Evolutionary conservation across 2,888 invertebrate genomes (phyloP).

Genomic region (Ornithoptera alexandrae): DNA sequence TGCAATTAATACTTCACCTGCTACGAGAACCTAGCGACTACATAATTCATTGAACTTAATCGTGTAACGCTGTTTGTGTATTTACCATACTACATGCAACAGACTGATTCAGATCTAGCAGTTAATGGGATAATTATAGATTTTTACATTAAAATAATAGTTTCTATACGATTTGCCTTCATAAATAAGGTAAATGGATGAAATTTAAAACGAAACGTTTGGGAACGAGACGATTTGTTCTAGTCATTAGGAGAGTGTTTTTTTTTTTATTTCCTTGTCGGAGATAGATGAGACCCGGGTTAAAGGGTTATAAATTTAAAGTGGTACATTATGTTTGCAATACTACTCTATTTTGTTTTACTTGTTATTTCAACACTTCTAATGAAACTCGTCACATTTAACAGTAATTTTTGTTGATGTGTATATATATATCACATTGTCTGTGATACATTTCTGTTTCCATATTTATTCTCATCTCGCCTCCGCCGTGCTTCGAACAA

Average conservation of each 20-base stretch:
- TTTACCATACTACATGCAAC: background rate
- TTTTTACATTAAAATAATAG: background rate
- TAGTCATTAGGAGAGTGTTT: background rate
- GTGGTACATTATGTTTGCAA: too few species aligned
- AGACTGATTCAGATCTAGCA: background rate
- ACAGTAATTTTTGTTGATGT: background rate
- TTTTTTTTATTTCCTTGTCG: background rate
- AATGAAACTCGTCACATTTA: background rate
- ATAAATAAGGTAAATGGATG: background rate
- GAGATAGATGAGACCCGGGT: background rate
- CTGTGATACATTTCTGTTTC: background rate
- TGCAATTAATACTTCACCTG: conserved; percentile 7
- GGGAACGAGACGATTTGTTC: conserved; percentile 1
- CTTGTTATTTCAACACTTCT: background rate
- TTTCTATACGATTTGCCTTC: background rate
- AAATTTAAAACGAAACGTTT: background rate
- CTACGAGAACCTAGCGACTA: background rate
- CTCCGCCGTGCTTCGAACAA: background rate
- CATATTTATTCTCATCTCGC: background rate
- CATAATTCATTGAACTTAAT: conserved; percentile 2
- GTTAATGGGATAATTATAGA: background rate
- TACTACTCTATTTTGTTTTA: too few species aligned
- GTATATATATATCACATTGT: background rate
- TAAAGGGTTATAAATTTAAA: background rate
- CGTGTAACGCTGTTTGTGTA: background rate